phyloP scores from a whole-genome alignment of 2,113 vertebrate genomes.

The Ceyx cyanopectus region DNA sequence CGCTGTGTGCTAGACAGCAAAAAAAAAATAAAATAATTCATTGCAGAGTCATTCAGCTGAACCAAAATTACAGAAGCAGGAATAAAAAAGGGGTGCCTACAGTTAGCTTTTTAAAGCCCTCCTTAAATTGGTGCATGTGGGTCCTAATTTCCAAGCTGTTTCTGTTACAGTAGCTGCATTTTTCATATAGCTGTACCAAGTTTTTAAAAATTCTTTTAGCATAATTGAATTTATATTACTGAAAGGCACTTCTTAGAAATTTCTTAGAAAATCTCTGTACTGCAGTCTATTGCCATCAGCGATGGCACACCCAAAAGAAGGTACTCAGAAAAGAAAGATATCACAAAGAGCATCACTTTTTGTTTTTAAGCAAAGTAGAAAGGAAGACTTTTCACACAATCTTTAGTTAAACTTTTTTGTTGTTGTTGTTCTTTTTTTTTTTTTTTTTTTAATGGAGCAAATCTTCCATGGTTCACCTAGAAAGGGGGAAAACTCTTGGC shows the following conservation, averaged over 20 bases:
- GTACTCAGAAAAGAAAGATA: background rate
- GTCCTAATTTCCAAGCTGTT: background rate
- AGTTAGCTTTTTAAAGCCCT: background rate
- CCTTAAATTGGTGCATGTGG: fast-evolving
- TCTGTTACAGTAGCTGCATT: background rate
- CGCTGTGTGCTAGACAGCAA: background rate
- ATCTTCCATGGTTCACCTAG: background rate
- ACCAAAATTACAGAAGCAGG: background rate
- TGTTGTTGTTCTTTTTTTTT: background rate
- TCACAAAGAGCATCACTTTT: background rate
- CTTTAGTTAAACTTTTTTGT: constrained; percentile 13
- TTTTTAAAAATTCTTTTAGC: background rate
- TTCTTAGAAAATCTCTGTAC: background rate
- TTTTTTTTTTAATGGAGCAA: background rate
- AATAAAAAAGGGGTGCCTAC: background rate
- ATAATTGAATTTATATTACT: background rate
- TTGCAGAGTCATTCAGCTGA: background rate
- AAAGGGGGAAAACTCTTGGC: background rate
- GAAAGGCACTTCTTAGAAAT: background rate
- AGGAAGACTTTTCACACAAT: background rate
- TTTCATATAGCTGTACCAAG: background rate
- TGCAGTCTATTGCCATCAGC: background rate
- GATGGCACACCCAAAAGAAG: background rate
- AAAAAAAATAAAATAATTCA: background rate
- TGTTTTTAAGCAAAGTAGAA: background rate